Conservation (phyloP, 1,140 invertebrate species). For the Sinella curviseta region DNA sequence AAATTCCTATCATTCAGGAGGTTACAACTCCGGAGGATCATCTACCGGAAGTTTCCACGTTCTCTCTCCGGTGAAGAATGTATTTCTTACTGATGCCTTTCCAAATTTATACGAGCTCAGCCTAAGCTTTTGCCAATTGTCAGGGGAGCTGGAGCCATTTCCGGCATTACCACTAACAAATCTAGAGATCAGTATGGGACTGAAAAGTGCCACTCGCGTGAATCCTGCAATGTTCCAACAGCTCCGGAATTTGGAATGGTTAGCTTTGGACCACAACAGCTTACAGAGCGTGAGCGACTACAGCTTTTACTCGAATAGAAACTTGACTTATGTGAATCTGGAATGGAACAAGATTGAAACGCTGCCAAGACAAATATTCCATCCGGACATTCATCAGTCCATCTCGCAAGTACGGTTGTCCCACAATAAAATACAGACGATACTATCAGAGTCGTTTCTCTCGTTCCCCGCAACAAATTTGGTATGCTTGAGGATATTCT, state of each 20-base stretch:
- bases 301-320: slow-evolving; percentile 54
- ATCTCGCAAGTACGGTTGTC: slow-evolving; percentile 74
- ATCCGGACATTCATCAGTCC: slow-evolving; percentile 68
- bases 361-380: slow-evolving; percentile 66
- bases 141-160: slow-evolving; percentile 74
- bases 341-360: slow-evolving; percentile 76
- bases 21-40: background rate
- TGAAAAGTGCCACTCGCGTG: slow-evolving; percentile 73
- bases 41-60: background rate
- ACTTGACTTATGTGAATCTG: slow-evolving; percentile 79
- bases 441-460: slow-evolving; percentile 62
- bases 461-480: slow-evolving; percentile 47
- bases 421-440: slow-evolving; percentile 68
- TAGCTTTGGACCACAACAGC: slow-evolving; percentile 86
- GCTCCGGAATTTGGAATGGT: slow-evolving; percentile 73
- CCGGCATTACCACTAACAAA: slow-evolving; percentile 72
- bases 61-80: slow-evolving; percentile 28
- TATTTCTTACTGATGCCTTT: slow-evolving; percentile 43
- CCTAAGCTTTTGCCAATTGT: slow-evolving; percentile 82
- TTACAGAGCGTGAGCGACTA: slow-evolving; percentile 64
- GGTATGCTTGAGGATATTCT: no score
- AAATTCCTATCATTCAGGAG: background rate
- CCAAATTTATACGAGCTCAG: slow-evolving; percentile 78
- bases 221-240: slow-evolving; percentile 66
- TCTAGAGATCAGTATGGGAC: slow-evolving; percentile 79